Percentiles rank a stretch among this genome's conserved stretches.
These are phyloP conservation scores for Coregonus clupeaformis DNA, from an alignment of 2,113 vertebrate species.

Conservation along the genomic window DNA sequence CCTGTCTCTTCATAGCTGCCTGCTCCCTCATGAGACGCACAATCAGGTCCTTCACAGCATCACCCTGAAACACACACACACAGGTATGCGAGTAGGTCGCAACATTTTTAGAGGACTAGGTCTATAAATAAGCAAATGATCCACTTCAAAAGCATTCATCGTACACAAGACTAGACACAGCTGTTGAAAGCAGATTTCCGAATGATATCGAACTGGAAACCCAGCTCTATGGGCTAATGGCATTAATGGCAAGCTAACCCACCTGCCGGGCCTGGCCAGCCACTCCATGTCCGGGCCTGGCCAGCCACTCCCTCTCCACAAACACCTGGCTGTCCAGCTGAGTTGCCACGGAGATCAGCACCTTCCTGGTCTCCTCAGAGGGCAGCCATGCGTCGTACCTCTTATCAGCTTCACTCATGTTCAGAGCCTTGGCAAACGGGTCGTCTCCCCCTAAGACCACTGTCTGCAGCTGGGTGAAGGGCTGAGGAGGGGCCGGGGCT, in stretches of 20 bases:
- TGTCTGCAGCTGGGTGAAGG: constrained; percentile 87
- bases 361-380: constrained; percentile 82
- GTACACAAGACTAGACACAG: no score
- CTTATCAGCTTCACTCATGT: constrained; percentile 90
- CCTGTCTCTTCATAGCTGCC: constrained; percentile 86
- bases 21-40: constrained; percentile 90
- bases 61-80: constrained; percentile 71
- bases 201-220: not conserved
- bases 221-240: not conserved
- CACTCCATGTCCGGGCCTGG: constrained; percentile 93
- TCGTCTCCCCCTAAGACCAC: constrained; percentile 91
- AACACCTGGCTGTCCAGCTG: constrained; percentile 84
- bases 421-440: constrained; percentile 90
- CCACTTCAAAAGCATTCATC: no score
- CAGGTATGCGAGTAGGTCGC: no score
- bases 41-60: constrained; percentile 94
- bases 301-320: constrained; percentile 84
- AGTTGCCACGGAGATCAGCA: constrained; percentile 82
- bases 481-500: constrained; percentile 42
- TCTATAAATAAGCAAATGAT: no score
- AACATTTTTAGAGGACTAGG: no score
- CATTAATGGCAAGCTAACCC: no score
- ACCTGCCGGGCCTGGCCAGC: constrained; percentile 98
- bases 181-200: no score
- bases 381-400: constrained; percentile 96